A percentile compares a stretch with the other conserved stretches of the same genome.
Conservation (phyloP, 2,888 invertebrate species). For the Venusia cambrica region DNA sequence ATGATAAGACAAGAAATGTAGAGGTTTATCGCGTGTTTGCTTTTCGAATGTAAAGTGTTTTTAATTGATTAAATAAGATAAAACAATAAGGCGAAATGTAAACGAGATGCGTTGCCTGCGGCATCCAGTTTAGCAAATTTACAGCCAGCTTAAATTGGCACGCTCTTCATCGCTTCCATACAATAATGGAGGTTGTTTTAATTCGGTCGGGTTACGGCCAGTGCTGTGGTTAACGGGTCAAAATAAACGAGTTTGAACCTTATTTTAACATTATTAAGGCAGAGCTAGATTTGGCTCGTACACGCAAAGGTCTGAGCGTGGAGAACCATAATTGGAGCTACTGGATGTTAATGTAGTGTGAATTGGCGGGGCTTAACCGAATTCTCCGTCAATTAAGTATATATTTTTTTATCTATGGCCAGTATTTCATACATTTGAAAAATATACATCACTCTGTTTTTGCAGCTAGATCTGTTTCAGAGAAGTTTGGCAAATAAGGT, state of each 20-base stretch:
- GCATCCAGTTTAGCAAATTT: constrained; percentile 41
- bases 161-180: constrained; percentile 23
- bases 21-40: background rate
- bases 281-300: constrained; percentile 9
- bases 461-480: no score
- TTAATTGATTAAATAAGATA: constrained; percentile 13
- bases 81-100: constrained; percentile 28
- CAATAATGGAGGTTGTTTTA: constrained; percentile 29
- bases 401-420: constrained; percentile 19
- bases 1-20: background rate
- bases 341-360: constrained; percentile 66
- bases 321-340: constrained; percentile 61
- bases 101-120: constrained; percentile 31
- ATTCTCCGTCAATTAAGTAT: constrained; percentile 31
- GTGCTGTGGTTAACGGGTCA: constrained; percentile 26
- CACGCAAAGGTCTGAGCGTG: constrained; percentile 33
- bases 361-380: constrained; percentile 45
- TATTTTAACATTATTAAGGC: constrained; percentile 11
- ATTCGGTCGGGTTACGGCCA: constrained; percentile 39
- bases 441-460: no score
- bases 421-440: no score
- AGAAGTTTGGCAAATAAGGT: no score
- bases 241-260: constrained; percentile 18
- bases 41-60: background rate
- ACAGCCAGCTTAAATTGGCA: constrained; percentile 36